A percentile compares a stretch with the other conserved stretches of the same genome.
phyloP scores from a whole-genome alignment of 23 tunicate species.

The Halocynthia aurantium region DNA sequence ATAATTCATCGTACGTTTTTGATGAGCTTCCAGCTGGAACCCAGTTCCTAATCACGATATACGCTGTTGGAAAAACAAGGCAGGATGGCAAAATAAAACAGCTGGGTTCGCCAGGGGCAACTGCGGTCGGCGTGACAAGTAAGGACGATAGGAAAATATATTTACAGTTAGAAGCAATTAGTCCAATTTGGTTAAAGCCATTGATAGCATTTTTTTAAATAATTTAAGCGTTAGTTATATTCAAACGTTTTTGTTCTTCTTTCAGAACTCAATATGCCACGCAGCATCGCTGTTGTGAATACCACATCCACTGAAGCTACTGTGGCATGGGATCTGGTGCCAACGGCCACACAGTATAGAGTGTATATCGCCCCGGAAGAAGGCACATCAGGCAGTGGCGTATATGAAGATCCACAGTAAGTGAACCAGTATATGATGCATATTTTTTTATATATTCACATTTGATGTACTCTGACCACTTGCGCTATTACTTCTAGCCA shows the following conservation, averaged over 20 bases:
- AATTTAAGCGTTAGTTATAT: no score
- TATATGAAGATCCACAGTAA: neutral
- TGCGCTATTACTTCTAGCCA: no score
- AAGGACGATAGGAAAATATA: neutral
- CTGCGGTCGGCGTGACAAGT: conserved; percentile 20
- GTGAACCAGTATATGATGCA: neutral
- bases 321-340: conserved; percentile 4
- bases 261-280: conserved; percentile 7
- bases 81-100: conserved; percentile 13
- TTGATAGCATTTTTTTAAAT: no score
- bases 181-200: no score
- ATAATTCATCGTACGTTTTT: conserved; percentile 7
- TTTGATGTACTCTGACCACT: no score
- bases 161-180: no score
- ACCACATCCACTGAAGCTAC: conserved; percentile 1
- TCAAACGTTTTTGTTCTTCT: neutral
- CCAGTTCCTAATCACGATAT: conserved; percentile 9
- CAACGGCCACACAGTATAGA: conserved; percentile 14
- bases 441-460: no score
- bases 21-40: conserved; percentile 12
- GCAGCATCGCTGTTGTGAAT: neutral
- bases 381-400: conserved; percentile 12
- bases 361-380: conserved; percentile 8
- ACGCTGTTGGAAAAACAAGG: conserved; percentile 14
- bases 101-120: conserved; percentile 20